Evolutionary conservation across 2,113 vertebrate genomes (phyloP), one percentile per base, ranked within the genome.

Genomic region (Cebus imitator): DNA sequence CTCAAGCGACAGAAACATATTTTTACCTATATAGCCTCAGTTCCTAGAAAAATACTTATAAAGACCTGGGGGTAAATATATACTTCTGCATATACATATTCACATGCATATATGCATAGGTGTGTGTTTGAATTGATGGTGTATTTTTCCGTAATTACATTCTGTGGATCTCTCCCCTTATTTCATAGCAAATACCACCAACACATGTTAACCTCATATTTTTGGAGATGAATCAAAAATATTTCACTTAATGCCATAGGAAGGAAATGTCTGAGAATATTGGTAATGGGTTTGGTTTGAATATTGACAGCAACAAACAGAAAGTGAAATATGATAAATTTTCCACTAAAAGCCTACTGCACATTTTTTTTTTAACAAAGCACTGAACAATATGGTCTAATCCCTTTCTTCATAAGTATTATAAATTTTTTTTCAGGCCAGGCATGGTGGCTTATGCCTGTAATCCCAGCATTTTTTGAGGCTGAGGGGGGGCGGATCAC

Each of bases 191-290:
- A 87, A 94, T 91, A 75, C 6, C 6, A 90, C 27, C 50, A 91
- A 90, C 25, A 96, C 21, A 83, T 70, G 37, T 48, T 94, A 80
- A 81, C 50, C 94, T 87, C 52, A 70, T 92, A 83, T 84, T 96
- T 88, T 58, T 45, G 13, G 81, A 97, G 17, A 70, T 83, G 68
- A 95, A 96, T 94, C 10, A 94, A 84, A 97, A 96, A 66, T 83
- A 83, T 11, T 72, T 90, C 76, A 70, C 13, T 86, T 95, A 90
- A 61, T 93, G 48, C 43, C 78, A 66, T 8, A 95, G 66, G 43
- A 96, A 81, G 30, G n/a, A 68, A 81, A 95, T 82, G 45, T 52
- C 76, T 94, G 48, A 73, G 43, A 61, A 82, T 72, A 96, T 90
- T 78, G 76, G 80, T 91, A 84, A 70, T 73, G 58, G 84, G 2